A percentile compares a stretch with the other conserved stretches of the same genome.
phyloP scores from a whole-genome alignment of 1,140 invertebrate genomes.

The Myzus persicae region DNA sequence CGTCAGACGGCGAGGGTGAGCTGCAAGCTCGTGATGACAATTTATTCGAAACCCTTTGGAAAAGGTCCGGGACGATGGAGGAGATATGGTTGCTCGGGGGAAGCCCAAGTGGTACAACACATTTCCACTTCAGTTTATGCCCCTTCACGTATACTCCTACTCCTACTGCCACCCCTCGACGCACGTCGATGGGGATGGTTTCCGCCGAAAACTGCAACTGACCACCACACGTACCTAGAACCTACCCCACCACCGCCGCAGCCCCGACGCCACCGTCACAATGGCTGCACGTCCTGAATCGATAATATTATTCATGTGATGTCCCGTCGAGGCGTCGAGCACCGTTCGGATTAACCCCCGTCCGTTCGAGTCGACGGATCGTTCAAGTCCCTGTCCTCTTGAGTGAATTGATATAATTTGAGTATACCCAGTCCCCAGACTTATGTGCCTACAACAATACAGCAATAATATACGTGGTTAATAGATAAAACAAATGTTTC shows the following conservation, averaged over 20 bases:
- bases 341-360: neutral
- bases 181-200: neutral
- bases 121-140: neutral
- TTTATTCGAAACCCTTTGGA: neutral
- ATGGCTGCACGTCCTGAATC: neutral
- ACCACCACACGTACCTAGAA: neutral
- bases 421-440: neutral
- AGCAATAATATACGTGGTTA: neutral
- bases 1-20: neutral
- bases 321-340: neutral
- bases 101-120: neutral
- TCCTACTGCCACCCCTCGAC: neutral
- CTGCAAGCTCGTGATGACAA: neutral
- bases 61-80: neutral
- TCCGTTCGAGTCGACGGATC: neutral
- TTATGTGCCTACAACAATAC: neutral
- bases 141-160: neutral
- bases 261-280: neutral
- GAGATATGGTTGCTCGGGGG: neutral
- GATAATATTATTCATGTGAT: neutral
- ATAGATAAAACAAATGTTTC: neutral
- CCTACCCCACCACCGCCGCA: neutral
- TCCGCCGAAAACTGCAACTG: neutral
- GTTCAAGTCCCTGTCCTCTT: neutral
- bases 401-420: neutral